Evolutionary conservation across 2,797 vertebrate genomes (phyloP).

Genomic region (Dallia pectoralis): DNA sequence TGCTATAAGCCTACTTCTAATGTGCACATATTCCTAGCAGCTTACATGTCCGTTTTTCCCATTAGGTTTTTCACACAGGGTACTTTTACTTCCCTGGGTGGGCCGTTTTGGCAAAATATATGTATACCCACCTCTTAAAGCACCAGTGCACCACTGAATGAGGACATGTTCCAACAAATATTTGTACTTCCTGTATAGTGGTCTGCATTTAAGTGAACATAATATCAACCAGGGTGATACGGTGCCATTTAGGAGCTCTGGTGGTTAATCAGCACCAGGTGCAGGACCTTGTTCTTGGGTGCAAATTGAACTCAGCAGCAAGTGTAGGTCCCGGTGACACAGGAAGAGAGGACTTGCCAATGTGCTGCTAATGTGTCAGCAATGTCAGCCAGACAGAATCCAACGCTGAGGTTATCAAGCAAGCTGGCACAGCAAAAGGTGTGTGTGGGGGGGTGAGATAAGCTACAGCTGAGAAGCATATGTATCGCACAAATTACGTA

Average conservation of each 20-base stretch:
- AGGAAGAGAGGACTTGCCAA: conserved; percentile 35
- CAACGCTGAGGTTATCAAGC: conserved; percentile 12
- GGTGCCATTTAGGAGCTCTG: too few species aligned
- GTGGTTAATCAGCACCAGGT: background rate
- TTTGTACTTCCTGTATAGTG: background rate
- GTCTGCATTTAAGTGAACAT: background rate
- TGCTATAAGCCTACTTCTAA: too few species aligned
- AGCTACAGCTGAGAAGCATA: conserved; percentile 9
- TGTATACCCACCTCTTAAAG: too few species aligned
- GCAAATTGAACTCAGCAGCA: conserved; percentile 28
- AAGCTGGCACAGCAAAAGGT: conserved; percentile 1
- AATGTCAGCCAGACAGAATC: conserved; percentile 24
- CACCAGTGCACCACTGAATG: too few species aligned
- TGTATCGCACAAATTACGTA: background rate
- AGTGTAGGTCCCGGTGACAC: conserved; percentile 35
- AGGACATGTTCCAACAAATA: background rate
- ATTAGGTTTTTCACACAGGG: too few species aligned
- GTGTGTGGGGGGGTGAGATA: conserved; percentile 13
- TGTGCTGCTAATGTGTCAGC: conserved; percentile 42
- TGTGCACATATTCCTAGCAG: too few species aligned
- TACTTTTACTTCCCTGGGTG: too few species aligned
- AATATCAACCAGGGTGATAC: too few species aligned
- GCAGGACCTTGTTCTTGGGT: conserved; percentile 17
- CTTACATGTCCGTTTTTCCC: too few species aligned
- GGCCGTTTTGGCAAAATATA: too few species aligned